Conservation (phyloP, 2,797 vertebrate genomes). For the Galago senegalensis region DNA sequence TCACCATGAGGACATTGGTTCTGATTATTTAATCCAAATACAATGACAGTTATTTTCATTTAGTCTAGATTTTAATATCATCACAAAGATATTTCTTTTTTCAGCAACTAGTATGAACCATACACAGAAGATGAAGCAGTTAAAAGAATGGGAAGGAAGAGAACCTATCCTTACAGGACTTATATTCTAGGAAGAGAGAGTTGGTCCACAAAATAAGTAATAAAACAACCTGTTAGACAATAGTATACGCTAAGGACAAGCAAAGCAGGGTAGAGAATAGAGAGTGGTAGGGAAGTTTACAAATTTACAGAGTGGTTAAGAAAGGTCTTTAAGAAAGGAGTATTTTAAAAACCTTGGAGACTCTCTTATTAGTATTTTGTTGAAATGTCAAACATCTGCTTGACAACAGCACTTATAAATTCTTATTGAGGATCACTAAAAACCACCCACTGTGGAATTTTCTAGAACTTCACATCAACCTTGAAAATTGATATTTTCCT, state of each 20-base stretch:
- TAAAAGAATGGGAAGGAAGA: not conserved
- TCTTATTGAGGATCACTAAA: constrained; percentile 53
- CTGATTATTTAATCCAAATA: not conserved
- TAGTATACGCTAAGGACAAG: not conserved
- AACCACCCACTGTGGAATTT: not conserved
- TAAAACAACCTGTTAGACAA: not conserved
- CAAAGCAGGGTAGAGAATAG: not conserved
- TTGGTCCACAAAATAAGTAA: not conserved
- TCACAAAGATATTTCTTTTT: constrained; percentile 11
- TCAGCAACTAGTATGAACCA: not conserved
- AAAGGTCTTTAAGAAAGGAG: not conserved
- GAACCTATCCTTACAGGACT: not conserved
- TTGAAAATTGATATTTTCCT: constrained; percentile 21
- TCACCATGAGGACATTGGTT: not conserved
- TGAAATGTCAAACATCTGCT: not conserved
- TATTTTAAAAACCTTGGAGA: not conserved
- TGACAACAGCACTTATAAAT: not conserved
- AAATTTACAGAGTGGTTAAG: not conserved
- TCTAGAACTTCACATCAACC: constrained; percentile 45
- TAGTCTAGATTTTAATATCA: not conserved
- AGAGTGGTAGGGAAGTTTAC: not conserved
- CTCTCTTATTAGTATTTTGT: not conserved
- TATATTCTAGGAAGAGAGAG: not conserved
- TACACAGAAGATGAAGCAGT: not conserved
- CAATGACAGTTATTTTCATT: not conserved